phyloP scores from a whole-genome alignment of 2,888 invertebrate genomes.

The Esperia sulphurella region DNA sequence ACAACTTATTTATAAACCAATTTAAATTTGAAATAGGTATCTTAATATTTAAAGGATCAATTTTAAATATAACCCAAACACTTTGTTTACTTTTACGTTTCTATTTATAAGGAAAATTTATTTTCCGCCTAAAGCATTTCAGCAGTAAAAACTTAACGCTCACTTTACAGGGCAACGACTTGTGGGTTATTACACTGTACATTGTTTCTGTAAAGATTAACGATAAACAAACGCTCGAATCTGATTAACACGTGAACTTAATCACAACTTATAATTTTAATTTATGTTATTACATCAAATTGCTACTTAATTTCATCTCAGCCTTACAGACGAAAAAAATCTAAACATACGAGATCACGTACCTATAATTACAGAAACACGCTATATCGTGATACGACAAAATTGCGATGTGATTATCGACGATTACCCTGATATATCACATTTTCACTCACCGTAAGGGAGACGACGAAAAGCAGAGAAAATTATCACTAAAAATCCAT shows the following conservation, averaged over 20 bases:
- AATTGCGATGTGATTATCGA: conserved; percentile 14
- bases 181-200: not conserved
- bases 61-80: no score
- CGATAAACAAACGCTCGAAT: not conserved
- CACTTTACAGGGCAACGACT: not conserved
- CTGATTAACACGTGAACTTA: conserved; percentile 4
- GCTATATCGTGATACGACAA: conserved; percentile 29
- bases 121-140: not conserved
- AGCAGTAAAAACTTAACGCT: not conserved
- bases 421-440: conserved; percentile 3
- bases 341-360: conserved; percentile 1
- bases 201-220: not conserved
- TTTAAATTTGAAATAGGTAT: no score
- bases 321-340: conserved; percentile 8
- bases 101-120: not conserved
- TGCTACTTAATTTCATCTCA: no score
- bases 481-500: conserved; percentile 44
- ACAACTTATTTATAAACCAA: no score
- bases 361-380: conserved; percentile 21
- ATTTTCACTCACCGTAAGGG: conserved; percentile 53
- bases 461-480: conserved; percentile 33
- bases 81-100: no score
- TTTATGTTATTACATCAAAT: no score
- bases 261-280: not conserved
- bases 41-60: no score